A percentile compares a stretch with the other conserved stretches of the same genome.
Conservation (phyloP, 2,888 invertebrate species). For the Caenorhabditis uteleia region DNA sequence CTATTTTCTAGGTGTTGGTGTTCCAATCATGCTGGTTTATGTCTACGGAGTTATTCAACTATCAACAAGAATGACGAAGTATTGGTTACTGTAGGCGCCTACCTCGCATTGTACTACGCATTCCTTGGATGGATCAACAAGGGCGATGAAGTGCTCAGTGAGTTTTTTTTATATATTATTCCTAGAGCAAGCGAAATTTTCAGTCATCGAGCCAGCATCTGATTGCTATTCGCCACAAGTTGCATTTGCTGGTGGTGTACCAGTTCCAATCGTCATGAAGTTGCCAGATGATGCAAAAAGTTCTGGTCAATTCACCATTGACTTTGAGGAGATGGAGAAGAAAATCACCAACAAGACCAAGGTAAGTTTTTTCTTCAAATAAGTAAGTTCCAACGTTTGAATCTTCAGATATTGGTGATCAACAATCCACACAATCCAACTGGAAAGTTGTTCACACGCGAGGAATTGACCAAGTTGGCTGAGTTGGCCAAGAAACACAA, state of each 20-base stretch:
- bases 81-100: conserved; percentile 89
- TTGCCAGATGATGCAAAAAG: conserved; percentile 71
- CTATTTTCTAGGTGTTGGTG: conserved; percentile 12
- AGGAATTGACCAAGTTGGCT: conserved; percentile 77
- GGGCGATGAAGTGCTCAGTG: conserved; percentile 75
- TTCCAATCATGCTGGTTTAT: conserved; percentile 18
- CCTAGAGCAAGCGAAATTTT: no score
- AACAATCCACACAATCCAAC: conserved; percentile 98
- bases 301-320: conserved; percentile 82
- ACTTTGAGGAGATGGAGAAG: conserved; percentile 80
- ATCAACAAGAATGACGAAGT: conserved; percentile 85
- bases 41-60: no score
- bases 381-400: no score
- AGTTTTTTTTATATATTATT: no score
- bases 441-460: conserved; percentile 78
- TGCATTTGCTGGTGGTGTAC: conserved; percentile 83
- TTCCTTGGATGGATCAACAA: conserved; percentile 86
- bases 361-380: no score
- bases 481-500: conserved; percentile 89
- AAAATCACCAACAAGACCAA: conserved; percentile 89
- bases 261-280: conserved; percentile 85
- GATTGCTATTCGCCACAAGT: conserved; percentile 98
- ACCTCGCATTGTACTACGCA: conserved; percentile 87
- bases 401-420: conserved; percentile 85
- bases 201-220: conserved; percentile 92